Conservation (phyloP, 2,888 invertebrate genomes). For the Pammene fasciana region DNA sequence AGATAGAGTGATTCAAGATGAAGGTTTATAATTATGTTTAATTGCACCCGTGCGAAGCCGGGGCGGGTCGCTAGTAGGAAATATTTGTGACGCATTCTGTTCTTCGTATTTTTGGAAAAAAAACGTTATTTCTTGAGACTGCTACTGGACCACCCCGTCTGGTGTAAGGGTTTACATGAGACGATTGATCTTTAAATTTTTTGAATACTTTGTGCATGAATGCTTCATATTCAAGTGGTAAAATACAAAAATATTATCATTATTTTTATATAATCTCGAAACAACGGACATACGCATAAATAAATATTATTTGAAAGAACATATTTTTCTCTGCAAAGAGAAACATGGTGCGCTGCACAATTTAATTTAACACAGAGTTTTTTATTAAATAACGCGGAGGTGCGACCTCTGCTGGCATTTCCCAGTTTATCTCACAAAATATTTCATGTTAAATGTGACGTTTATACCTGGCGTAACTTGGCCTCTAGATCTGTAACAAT, state of each 20-base stretch:
- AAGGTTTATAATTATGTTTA: too few species aligned
- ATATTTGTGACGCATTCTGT: too few species aligned
- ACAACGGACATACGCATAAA: background rate
- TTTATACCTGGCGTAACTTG: background rate
- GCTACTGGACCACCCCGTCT: too few species aligned
- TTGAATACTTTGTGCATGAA: too few species aligned
- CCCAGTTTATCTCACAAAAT: conserved; percentile 8
- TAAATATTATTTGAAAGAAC: background rate
- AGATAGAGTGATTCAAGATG: too few species aligned
- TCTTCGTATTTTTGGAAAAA: too few species aligned
- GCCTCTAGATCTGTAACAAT: background rate
- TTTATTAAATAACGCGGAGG: conserved; percentile 34
- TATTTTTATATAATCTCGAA: background rate
- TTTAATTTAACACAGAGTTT: conserved; percentile 33
- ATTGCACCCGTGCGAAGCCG: too few species aligned
- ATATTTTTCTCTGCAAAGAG: conserved; percentile 12
- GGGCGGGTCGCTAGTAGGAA: too few species aligned
- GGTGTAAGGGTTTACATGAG: too few species aligned
- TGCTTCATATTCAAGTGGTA: too few species aligned
- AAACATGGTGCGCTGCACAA: conserved; percentile 25
- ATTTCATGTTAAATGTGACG: background rate
- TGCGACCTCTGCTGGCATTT: conserved; percentile 61
- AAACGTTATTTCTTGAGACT: too few species aligned
- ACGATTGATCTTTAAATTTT: too few species aligned
- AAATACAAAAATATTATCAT: background rate